Conservation (phyloP, 2,113 vertebrate genomes). For the Falco punctatus region DNA sequence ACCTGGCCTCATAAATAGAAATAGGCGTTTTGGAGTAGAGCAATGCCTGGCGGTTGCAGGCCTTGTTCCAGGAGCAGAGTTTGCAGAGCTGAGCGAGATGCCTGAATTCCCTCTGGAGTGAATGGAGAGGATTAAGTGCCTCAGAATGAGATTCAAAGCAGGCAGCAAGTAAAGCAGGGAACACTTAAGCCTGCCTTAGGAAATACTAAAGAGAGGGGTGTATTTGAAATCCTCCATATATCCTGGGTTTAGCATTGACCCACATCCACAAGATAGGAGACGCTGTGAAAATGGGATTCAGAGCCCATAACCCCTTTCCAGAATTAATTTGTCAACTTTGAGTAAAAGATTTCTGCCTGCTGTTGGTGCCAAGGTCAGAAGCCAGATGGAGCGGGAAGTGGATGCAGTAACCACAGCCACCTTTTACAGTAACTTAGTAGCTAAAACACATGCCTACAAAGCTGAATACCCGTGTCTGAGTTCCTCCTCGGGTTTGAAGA, state of each 20-base stretch:
- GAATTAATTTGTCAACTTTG: slow-evolving; percentile 6
- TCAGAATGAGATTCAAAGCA: slow-evolving; percentile 45
- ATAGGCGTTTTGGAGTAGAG: neutral
- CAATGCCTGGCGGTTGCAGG: neutral
- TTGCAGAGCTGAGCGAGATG: neutral
- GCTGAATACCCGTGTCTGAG: neutral
- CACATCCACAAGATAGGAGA: neutral
- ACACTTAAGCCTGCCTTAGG: slow-evolving; percentile 55
- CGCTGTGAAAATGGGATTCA: slow-evolving; percentile 36
- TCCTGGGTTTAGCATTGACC: slow-evolving; percentile 29
- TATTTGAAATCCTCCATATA: slow-evolving; percentile 16
- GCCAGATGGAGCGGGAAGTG: neutral
- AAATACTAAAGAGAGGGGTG: slow-evolving; percentile 21
- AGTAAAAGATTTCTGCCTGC: neutral
- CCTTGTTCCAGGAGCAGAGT: slow-evolving; percentile 16
- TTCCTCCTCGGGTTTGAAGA: neutral
- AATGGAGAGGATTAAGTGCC: slow-evolving; percentile 38
- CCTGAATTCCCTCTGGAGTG: slow-evolving; percentile 1
- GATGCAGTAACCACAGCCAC: neutral
- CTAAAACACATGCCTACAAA: neutral
- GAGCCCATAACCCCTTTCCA: neutral
- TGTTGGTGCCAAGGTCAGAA: slow-evolving; percentile 2
- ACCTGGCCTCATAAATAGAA: neutral
- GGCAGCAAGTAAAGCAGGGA: neutral
- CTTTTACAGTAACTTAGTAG: neutral